phyloP scores from a whole-genome alignment of 2,797 vertebrate genomes.

The Ptychadena robeensis region DNA sequence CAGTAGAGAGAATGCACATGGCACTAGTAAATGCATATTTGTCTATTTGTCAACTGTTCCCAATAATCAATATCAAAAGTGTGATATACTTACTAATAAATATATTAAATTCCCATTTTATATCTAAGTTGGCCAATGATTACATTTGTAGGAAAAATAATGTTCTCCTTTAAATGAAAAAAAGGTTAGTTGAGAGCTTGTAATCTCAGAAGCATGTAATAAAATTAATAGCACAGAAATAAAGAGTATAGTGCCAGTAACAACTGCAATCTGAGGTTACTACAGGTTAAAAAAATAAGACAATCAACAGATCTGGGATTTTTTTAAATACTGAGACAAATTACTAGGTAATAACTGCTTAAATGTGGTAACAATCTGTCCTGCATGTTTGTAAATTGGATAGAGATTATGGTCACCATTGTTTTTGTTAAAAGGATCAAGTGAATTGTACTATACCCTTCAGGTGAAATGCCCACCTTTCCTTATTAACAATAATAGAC shows the following conservation, averaged over 20 bases:
- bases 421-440: background rate
- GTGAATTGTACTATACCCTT: background rate
- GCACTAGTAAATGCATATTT: too few relatives aligned
- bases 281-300: constrained; percentile 37
- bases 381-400: background rate
- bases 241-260: constrained; percentile 16
- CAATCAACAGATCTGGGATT: background rate
- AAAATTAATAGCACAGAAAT: constrained; percentile 26
- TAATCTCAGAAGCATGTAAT: constrained; percentile 32
- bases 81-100: too few relatives aligned
- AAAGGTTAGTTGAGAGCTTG: background rate
- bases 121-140: too few relatives aligned
- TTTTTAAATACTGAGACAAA: background rate
- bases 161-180: background rate
- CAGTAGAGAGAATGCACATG: too few relatives aligned
- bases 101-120: too few relatives aligned
- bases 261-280: constrained; percentile 36
- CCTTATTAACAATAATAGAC: too few relatives aligned
- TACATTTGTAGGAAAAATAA: background rate
- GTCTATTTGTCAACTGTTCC: too few relatives aligned
- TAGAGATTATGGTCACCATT: too few relatives aligned
- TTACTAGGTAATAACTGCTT: background rate
- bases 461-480: background rate
- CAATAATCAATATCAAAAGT: too few relatives aligned
- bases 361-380: background rate